These are phyloP conservation scores for Gallirallus australis DNA, from an alignment of 2,797 vertebrate species.

Conservation along the genomic window DNA sequence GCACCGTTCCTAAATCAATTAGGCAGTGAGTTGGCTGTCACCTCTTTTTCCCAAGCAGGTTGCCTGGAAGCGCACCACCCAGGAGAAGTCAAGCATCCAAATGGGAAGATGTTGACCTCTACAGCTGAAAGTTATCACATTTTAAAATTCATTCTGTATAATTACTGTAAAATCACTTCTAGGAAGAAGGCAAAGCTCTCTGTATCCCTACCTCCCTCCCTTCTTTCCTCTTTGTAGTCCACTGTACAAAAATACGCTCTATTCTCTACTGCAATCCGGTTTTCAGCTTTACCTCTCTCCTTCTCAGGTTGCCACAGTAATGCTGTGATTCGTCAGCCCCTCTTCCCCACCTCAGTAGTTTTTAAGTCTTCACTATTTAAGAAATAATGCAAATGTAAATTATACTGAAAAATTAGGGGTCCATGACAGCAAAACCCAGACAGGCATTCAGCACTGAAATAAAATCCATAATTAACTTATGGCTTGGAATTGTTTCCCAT, in stretches of 20 bases:
- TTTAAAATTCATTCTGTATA: conserved; percentile 77
- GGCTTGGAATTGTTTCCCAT: background rate
- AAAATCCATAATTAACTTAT: background rate
- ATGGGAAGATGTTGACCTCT: conserved; percentile 83
- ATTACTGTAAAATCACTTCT: conserved; percentile 64
- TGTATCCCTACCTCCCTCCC: background rate
- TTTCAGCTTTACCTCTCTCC: conserved; percentile 5
- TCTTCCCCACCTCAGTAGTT: conserved; percentile 65
- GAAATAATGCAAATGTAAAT: conserved; percentile 48
- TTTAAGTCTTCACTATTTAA: conserved; percentile 63
- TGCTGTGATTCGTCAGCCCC: conserved; percentile 22
- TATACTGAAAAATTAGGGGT: background rate
- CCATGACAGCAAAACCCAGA: background rate
- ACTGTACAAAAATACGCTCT: conserved; percentile 27
- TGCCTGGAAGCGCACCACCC: conserved; percentile 80
- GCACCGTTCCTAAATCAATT: conserved; percentile 89
- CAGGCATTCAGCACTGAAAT: background rate
- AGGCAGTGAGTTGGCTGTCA: conserved; percentile 85
- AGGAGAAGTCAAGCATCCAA: conserved; percentile 82
- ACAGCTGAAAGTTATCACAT: conserved; percentile 78
- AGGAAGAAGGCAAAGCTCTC: conserved; percentile 19
- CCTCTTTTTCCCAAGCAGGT: conserved; percentile 83
- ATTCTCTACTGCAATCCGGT: conserved; percentile 18
- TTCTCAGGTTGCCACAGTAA: conserved; percentile 29
- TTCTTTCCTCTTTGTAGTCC: background rate